Evolutionary conservation across 2,888 invertebrate genomes (phyloP), one percentile per base, ranked within the genome.

Genomic region (Gerris lacustris): DNA sequence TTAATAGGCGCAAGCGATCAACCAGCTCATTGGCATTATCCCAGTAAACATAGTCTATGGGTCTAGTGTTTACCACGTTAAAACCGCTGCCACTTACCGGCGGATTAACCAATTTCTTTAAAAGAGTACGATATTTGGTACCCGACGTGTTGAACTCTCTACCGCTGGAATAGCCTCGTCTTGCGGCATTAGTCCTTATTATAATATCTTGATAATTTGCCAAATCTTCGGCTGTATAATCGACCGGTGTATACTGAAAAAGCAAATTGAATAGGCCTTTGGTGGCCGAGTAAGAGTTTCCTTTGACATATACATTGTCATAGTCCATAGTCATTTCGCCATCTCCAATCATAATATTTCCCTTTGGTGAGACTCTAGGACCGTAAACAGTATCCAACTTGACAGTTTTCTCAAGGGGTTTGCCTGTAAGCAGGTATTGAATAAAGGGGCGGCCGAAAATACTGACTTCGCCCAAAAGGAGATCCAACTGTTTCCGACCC

Each of bases 381-480:
- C 68, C 68, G 55, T 68, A 55, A 45, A 68, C 47, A 45, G 68
- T 47, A 31, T 68, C 68, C n/a, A 68, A 18, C 7, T 7, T 6
- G 67, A 6, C 43, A 31, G 17, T 5, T 17, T 55, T 44, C 5
- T 68, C 62, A n/a, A n/a, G n/a, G n/a, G n/a, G n/a, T n/a, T 47
- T 47, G 4, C 64, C 69, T 11, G 43, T 63, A 18, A 69, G 6
- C 17, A 69, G 6, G 17, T 44, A 4, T 44, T 47, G 15, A 17
- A 69, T n/a, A 69, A 18, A 69, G 17, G 43, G 63, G 7, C 69
- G 44, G 43, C 44, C 43, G 18, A 5, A 64, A 6, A 44, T 18
- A 45, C 63, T 63, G 44, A 69, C 55, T 66, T 66, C 9, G 17
- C 18, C 9, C n/a, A 66, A n/a, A 18, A 17, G 9, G 6, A 9